A percentile compares a stretch with the other conserved stretches of the same genome.
These are phyloP conservation scores for Cheirogaleus medius DNA, from an alignment of 2,113 vertebrate genomes.

Conservation along the genomic window DNA sequence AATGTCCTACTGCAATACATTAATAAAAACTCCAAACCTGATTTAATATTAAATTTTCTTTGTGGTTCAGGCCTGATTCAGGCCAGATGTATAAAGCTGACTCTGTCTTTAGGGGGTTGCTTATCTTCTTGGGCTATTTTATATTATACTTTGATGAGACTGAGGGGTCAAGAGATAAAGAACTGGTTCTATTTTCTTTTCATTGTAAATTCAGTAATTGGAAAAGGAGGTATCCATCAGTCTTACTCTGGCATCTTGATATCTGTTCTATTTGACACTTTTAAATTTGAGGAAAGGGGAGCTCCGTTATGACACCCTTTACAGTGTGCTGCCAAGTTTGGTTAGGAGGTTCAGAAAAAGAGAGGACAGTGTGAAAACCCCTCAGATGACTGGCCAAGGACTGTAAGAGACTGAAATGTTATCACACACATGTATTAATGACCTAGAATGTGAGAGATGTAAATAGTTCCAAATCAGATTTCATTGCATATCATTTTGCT, in stretches of 20 bases:
- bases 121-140: background rate
- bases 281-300: background rate
- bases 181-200: background rate
- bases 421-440: background rate
- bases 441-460: background rate
- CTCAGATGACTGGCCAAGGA: background rate
- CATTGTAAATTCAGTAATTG: background rate
- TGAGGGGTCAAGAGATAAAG: background rate
- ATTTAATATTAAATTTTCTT: slow-evolving; percentile 7
- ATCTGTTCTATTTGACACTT: background rate
- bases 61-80: background rate
- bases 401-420: background rate
- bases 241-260: background rate
- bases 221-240: background rate
- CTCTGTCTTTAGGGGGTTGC: background rate
- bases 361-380: background rate
- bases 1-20: background rate
- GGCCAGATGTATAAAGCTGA: background rate
- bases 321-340: background rate
- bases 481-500: background rate
- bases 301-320: background rate
- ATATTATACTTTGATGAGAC: background rate
- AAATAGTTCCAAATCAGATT: background rate
- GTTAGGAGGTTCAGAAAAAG: background rate
- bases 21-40: background rate